A percentile compares a stretch with the other conserved stretches of the same genome.
phyloP scores from a whole-genome alignment of 2,888 invertebrate genomes.

The Brachylomia viminalis region DNA sequence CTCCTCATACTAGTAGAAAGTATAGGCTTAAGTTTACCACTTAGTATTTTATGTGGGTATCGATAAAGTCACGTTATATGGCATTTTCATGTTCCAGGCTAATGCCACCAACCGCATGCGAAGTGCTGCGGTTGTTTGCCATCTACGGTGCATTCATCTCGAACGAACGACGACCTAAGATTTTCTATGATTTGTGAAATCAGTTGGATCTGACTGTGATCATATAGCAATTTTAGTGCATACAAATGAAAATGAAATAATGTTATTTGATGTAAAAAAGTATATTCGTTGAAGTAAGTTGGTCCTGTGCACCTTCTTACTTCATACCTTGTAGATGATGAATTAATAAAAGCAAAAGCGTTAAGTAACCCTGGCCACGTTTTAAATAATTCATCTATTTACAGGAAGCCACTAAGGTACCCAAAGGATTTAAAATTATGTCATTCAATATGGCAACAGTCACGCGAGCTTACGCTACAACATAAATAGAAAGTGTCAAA shows the following conservation, averaged over 20 bases:
- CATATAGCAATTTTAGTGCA: not conserved
- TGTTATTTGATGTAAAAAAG: not conserved
- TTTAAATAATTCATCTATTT: conserved; percentile 54
- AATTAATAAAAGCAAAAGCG: conserved; percentile 10
- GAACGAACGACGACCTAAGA: conserved; percentile 78
- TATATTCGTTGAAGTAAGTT: not conserved
- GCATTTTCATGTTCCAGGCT: conserved; percentile 75
- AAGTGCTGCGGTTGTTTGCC: conserved; percentile 78
- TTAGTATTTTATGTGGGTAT: conserved; percentile 66
- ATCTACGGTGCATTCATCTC: conserved; percentile 80
- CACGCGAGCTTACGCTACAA: conserved; percentile 76
- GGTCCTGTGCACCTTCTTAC: not conserved
- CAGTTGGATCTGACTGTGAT: conserved; percentile 6
- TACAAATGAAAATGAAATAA: not conserved
- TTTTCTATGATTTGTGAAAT: conserved; percentile 73
- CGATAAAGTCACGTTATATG: conserved; percentile 75
- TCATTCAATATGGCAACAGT: conserved; percentile 78
- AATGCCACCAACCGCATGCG: conserved; percentile 80
- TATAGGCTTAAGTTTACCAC: conserved; percentile 51
- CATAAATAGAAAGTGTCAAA: conserved; percentile 88
- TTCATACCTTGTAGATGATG: conserved; percentile 1
- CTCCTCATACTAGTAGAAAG: conserved; percentile 62
- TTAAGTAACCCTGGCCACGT: conserved; percentile 24
- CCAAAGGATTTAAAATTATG: conserved; percentile 76
- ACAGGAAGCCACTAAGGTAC: conserved; percentile 63